phyloP scores from a whole-genome alignment of 2,113 vertebrate genomes.

The Oreochromis niloticus region DNA sequence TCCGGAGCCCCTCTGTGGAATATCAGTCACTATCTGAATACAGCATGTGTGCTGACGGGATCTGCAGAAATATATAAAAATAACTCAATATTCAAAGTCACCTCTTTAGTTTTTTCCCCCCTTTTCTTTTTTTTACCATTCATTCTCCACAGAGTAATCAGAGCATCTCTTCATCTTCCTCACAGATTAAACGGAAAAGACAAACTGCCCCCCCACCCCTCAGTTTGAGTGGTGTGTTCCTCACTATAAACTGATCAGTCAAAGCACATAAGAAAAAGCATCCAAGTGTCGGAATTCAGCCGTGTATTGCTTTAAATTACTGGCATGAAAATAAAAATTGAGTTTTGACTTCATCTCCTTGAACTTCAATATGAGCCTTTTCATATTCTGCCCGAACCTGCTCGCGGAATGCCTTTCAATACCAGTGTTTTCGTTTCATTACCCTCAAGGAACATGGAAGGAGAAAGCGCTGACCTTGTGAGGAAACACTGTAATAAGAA shows the following conservation, averaged over 20 bases:
- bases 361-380: constrained; percentile 46
- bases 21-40: constrained; percentile 7
- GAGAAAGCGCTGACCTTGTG: constrained; percentile 54
- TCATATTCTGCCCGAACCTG: constrained; percentile 23
- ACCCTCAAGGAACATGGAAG: constrained; percentile 36
- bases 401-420: constrained; percentile 25
- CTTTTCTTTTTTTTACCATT: background rate
- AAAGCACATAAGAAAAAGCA: constrained; percentile 13
- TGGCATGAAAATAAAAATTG: constrained; percentile 41
- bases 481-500: constrained; percentile 19
- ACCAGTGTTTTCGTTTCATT: constrained; percentile 44
- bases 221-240: background rate
- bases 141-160: constrained; percentile 22
- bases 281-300: constrained; percentile 26
- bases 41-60: background rate
- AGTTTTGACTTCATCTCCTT: constrained; percentile 51
- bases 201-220: background rate
- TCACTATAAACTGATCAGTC: constrained; percentile 24
- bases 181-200: constrained; percentile 23
- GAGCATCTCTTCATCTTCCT: constrained; percentile 24
- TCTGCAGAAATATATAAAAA: constrained; percentile 18
- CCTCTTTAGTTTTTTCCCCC: background rate
- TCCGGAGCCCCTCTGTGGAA: background rate
- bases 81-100: constrained; percentile 10
- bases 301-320: constrained; percentile 34